phyloP scores from a whole-genome alignment of 2,888 invertebrate species.

The Lepeophtheirus nordmannii region DNA sequence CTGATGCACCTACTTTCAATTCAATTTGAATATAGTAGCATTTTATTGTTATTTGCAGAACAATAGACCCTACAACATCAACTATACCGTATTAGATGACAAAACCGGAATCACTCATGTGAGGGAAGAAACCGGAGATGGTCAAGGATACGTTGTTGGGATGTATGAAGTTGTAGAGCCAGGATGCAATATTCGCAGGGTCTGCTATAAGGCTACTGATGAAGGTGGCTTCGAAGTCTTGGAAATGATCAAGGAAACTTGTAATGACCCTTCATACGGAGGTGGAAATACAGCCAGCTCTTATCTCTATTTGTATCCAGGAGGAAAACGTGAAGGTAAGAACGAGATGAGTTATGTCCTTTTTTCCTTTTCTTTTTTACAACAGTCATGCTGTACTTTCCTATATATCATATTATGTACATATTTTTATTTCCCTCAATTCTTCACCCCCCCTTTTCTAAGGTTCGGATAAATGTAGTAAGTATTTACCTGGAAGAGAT shows the following conservation, averaged over 20 bases:
- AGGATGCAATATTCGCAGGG: slow-evolving; percentile 12
- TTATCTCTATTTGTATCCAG: slow-evolving; percentile 6
- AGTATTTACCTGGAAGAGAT: slow-evolving; percentile 1
- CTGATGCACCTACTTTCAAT: no score
- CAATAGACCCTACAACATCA: slow-evolving; percentile 10
- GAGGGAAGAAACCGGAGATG: slow-evolving; percentile 15
- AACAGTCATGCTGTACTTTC: no score
- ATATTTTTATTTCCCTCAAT: no score
- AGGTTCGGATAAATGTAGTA: slow-evolving; percentile 1
- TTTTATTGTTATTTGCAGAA: background rate
- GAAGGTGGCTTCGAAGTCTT: slow-evolving; percentile 15
- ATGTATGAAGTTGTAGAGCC: slow-evolving; percentile 16
- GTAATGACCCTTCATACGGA: background rate
- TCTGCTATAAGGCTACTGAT: slow-evolving; percentile 10
- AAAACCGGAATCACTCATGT: slow-evolving; percentile 17
- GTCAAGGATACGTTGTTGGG: slow-evolving; percentile 5
- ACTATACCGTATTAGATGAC: slow-evolving; percentile 16
- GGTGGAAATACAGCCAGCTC: background rate
- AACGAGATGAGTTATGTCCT: background rate
- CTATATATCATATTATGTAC: no score
- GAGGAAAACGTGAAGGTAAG: background rate
- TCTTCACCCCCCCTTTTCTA: background rate
- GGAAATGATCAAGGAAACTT: slow-evolving; percentile 7
- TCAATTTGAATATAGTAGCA: no score
- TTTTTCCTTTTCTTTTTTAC: no score